Evolutionary conservation across 2,797 vertebrate genomes (phyloP).

Genomic region (Cryptoprocta ferox): DNA sequence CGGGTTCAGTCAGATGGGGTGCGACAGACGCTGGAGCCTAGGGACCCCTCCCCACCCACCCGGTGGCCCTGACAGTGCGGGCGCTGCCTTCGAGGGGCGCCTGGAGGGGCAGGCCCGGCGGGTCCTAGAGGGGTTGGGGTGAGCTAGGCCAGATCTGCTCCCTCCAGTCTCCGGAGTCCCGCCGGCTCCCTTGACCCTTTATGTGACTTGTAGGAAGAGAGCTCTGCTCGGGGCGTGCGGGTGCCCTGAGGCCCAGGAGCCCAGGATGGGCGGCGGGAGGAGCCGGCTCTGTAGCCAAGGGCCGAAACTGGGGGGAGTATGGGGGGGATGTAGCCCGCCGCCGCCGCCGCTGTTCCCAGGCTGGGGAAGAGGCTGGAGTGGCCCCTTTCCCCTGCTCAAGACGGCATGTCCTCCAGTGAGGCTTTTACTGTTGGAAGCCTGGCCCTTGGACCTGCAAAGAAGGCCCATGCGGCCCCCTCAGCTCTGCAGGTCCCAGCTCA

Average conservation of each 20-base stretch:
- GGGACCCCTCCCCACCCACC: too few relatives aligned
- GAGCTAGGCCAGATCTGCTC: neutral
- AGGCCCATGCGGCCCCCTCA: neutral
- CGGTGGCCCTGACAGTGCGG: rapidly evolving
- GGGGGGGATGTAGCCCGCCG: too few relatives aligned
- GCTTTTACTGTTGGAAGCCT: neutral
- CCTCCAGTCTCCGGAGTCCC: neutral
- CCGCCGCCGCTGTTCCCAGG: neutral
- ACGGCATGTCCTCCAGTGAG: neutral
- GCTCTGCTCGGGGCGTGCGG: rapidly evolving
- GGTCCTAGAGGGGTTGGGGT: neutral
- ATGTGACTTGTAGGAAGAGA: rapidly evolving
- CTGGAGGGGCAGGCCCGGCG: too few relatives aligned
- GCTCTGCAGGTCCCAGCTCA: neutral
- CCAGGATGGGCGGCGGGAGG: neutral
- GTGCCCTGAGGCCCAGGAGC: too few relatives aligned
- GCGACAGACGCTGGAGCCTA: neutral
- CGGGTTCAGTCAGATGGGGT: neutral
- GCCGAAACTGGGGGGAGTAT: rapidly evolving
- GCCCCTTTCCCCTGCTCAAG: neutral
- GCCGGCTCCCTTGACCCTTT: neutral
- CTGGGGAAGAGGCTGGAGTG: rapidly evolving
- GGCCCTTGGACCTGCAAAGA: neutral
- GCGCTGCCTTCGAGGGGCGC: neutral
- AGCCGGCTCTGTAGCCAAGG: neutral